A percentile compares a stretch with the other conserved stretches of the same genome.
phyloP scores from a whole-genome alignment of 2,797 vertebrate species.

The Nyctibius grandis region DNA sequence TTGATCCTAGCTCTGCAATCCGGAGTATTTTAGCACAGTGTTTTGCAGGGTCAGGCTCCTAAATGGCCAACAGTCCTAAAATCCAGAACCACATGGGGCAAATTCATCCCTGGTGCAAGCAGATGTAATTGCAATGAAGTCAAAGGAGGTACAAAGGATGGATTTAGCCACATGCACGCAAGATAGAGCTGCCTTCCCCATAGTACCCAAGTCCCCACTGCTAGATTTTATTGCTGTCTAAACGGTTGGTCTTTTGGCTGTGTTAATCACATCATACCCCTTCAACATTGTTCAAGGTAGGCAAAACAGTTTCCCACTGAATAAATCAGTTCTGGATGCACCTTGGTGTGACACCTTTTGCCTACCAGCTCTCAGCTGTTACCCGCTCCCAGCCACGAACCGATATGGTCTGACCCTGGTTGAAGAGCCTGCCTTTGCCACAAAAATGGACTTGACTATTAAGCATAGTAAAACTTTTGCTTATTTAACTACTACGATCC shows the following conservation, averaged over 20 bases:
- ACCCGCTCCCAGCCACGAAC: neutral
- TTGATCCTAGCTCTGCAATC: neutral
- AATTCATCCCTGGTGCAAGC: slow-evolving; percentile 22
- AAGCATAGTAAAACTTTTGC: slow-evolving; percentile 12
- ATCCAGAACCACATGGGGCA: neutral
- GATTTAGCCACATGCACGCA: neutral
- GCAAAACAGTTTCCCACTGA: slow-evolving; percentile 35
- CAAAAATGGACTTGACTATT: slow-evolving; percentile 57
- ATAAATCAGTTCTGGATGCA: slow-evolving; percentile 43
- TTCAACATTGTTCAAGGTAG: neutral
- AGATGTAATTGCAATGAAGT: neutral
- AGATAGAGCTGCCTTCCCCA: neutral
- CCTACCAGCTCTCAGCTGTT: slow-evolving; percentile 42
- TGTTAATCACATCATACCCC: neutral
- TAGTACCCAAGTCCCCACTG: neutral
- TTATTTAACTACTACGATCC: slow-evolving; percentile 62
- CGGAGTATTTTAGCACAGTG: neutral
- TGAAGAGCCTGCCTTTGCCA: slow-evolving; percentile 44
- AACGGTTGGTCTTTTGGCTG: slow-evolving; percentile 9
- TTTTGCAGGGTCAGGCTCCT: neutral
- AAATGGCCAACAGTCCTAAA: neutral
- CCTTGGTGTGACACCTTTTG: slow-evolving; percentile 40
- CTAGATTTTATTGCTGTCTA: neutral
- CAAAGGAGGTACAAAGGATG: slow-evolving; percentile 9
- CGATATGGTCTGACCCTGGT: slow-evolving; percentile 28